Base-by-base conservation (phyloP, 2,888 invertebrate species). In the Lepidochrysops patricia region DNA sequence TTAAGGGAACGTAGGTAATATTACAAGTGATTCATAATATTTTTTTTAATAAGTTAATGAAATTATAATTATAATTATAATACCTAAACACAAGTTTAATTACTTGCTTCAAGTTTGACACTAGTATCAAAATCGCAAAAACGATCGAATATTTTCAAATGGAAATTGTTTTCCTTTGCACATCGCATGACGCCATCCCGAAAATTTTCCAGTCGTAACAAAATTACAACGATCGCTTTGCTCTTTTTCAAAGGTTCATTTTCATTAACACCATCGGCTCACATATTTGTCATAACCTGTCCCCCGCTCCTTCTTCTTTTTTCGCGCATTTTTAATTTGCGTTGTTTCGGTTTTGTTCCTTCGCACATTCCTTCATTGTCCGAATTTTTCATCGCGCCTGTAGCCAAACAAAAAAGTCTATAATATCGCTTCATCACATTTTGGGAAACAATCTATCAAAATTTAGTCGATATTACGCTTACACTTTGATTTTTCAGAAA, bases 221-320 rank as follows among this genome's bases (percentile, higher is more conserved):
- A 66, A 71, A 77, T 75, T 73, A 74, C 70, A 66, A 71, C 72
- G 67, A 71, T 76, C 60, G 58, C 62, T 54, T 64, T 61, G 61
- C 61, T 72, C 72, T 79, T 80, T 79, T 75, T 66, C 68, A 83
- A 85, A 81, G 79, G 81, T 82, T 80, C 83, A 79, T 84, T 87
- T 89, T 89, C 86, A 89, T 89, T 88, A 88, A 77, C 86, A 75
- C 78, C 83, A 82, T 84, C 80, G 80, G 80, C 82, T 87, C 85
- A 87, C 89, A 88, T 89, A 88, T 88, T 88, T 89, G 89, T 89
- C 89, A 89, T 88, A 88, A 86, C 89, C 79, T 75, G 79, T 77
- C 79, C 76, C 75, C 75, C 72, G 69, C 72, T 63, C 69, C 75
- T 69, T 80, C 75, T 70, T 84, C 77, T 76, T 83, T 87, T 88